A percentile compares a stretch with the other conserved stretches of the same genome.
These are phyloP conservation scores for Orchesella flavescens DNA, from an alignment of 2,888 invertebrate genomes.

Conservation along the genomic window DNA sequence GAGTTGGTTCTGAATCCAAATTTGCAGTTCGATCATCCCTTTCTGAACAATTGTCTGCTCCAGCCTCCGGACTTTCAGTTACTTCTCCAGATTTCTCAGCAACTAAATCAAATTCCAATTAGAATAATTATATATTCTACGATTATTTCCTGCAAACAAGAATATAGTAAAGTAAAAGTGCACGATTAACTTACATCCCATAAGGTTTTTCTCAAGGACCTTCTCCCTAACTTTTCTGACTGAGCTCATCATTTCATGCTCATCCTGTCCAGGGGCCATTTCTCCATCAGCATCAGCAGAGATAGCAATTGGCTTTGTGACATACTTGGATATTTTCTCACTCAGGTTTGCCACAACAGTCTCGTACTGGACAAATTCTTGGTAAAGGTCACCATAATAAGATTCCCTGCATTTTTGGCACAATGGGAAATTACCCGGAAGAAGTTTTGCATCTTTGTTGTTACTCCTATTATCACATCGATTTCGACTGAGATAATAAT, in stretches of 20 bases:
- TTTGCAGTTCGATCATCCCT: too few species aligned
- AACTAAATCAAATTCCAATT: too few species aligned
- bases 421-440: conserved; percentile 33
- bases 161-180: too few species aligned
- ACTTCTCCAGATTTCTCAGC: not conserved
- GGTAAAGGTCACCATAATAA: conserved; percentile 36
- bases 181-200: conserved; percentile 37
- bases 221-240: conserved; percentile 33
- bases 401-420: not conserved
- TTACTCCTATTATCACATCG: not conserved
- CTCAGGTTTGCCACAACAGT: conserved; percentile 17
- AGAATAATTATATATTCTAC: too few species aligned
- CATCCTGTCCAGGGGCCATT: not conserved
- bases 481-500: not conserved
- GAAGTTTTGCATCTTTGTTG: not conserved
- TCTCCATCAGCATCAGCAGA: conserved; percentile 2
- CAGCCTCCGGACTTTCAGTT: too few species aligned
- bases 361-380: conserved; percentile 32
- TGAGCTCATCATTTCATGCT: conserved; percentile 39
- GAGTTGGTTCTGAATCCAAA: too few species aligned
- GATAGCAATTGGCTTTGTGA: conserved; percentile 32
- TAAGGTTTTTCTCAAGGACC: conserved; percentile 23
- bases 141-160: too few species aligned
- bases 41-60: too few species aligned
- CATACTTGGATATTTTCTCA: conserved; percentile 4